Base-by-base conservation (phyloP, 2,888 invertebrate species). In the Brachypalpus laphriformis region DNA sequence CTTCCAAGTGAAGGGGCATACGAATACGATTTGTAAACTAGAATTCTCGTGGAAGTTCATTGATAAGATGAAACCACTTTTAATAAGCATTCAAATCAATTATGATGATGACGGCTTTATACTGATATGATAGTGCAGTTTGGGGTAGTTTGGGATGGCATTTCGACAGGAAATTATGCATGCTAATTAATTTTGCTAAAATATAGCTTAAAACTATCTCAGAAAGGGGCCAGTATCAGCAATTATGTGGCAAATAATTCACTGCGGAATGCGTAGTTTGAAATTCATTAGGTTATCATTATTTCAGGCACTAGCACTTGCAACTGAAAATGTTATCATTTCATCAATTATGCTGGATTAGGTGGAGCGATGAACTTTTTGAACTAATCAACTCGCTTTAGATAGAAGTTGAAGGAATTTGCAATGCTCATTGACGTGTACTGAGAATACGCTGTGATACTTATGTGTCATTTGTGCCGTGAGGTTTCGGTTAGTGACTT, bases 1-100 rank as follows among this genome's bases (percentile, higher is more conserved):
- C 5, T n/a, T n/a, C n/a, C n/a, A n/a, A n/a, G n/a, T 7, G 25
- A 51, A 5, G 4, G 6, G 14, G 5, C 34, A 57, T 34, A 22
- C 34, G 2, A 42, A 57, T 34, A 22, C 34, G 2, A 42, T 34
- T 77, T 51, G 28, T 31, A 37, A 54, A 14, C 9, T 47, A n/a
- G n/a, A 22, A 56, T 63, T 56, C 56, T 70, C 63, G 59, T 61
- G 61, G 54, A 61, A 81, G 34, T 68, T 75, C 54, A 81, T 66
- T 74, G 81, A 81, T 81, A 81, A 81, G 68, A 37, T 14, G 9
- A 51, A 31, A 49, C 11, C 47, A 37, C 42, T 71, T 57, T n/a
- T 56, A 45, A 63, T 28, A 31, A 42, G 11, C 18, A 47, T 51
- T 49, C 40, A 61, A 22, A 65, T 72, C 37, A 51, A 63, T 42